Conservation (phyloP, 2,888 invertebrate genomes). For the Dendrolimus pini region DNA sequence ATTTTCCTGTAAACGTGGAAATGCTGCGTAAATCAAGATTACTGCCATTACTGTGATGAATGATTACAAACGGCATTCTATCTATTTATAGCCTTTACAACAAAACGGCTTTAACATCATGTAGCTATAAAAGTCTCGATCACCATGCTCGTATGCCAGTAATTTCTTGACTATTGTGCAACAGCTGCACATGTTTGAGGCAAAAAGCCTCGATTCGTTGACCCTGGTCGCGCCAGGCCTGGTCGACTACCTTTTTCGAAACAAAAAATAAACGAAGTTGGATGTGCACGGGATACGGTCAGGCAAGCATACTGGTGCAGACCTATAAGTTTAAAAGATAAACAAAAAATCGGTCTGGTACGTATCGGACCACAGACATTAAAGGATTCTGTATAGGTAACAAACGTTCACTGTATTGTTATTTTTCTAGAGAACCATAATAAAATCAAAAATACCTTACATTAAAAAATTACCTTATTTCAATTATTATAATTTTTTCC, state of each 20-base stretch:
- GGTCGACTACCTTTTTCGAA: constrained; percentile 61
- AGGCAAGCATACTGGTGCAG: constrained; percentile 39
- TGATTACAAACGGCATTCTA: not conserved
- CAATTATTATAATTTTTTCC: too few relatives aligned
- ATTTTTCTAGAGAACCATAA: too few relatives aligned
- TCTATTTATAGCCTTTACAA: constrained; percentile 8
- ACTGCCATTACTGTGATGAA: not conserved
- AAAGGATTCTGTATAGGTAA: too few relatives aligned
- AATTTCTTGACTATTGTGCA: constrained; percentile 69
- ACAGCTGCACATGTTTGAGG: constrained; percentile 58
- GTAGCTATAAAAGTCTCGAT: constrained; percentile 31
- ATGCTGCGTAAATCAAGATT: not conserved
- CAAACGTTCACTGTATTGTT: too few relatives aligned
- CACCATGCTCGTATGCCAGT: constrained; percentile 44
- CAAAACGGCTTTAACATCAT: constrained; percentile 5
- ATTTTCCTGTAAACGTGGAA: not conserved
- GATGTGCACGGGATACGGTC: constrained; percentile 48
- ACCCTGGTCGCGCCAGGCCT: constrained; percentile 46
- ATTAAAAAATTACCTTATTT: too few relatives aligned
- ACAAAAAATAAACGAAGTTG: constrained; percentile 67
- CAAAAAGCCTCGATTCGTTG: constrained; percentile 65
- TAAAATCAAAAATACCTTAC: too few relatives aligned
- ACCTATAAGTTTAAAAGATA: constrained; percentile 38
- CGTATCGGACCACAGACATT: too few relatives aligned
- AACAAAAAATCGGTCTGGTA: constrained; percentile 25